phyloP scores from a whole-genome alignment of 2,113 vertebrate genomes.

The Syrrhaptes paradoxus region DNA sequence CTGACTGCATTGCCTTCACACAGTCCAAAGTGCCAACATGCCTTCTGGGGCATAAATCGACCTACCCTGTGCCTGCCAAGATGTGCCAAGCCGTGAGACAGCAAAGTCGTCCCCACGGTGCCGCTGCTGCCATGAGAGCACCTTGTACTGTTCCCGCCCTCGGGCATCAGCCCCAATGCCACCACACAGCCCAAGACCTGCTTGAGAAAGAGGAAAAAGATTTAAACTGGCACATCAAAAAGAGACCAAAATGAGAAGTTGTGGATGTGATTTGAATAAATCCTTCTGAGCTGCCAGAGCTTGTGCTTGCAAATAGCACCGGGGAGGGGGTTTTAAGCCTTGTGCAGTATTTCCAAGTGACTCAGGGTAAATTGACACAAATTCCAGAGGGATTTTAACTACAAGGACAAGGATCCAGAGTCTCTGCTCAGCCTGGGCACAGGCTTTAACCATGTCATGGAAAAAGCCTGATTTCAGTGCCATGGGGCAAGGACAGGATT shows the following conservation, averaged over 20 bases:
- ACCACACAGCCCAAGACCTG: background rate
- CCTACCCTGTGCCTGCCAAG: background rate
- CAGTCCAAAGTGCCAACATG: background rate
- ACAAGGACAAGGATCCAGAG: background rate
- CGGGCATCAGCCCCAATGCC: background rate
- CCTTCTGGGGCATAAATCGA: background rate
- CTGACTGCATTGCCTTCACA: background rate
- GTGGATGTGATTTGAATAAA: background rate
- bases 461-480: background rate
- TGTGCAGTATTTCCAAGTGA: background rate
- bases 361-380: constrained; percentile 17
- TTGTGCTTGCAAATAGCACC: background rate
- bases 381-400: constrained; percentile 43
- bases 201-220: background rate
- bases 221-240: background rate
- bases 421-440: background rate
- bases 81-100: background rate
- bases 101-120: background rate
- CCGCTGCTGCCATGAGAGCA: background rate
- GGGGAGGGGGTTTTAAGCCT: background rate
- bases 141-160: background rate
- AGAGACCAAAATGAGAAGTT: constrained; percentile 3
- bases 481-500: background rate
- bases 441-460: background rate
- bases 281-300: background rate